Conservation (phyloP, 2,797 vertebrate species). For the Semotilus atromaculatus region DNA sequence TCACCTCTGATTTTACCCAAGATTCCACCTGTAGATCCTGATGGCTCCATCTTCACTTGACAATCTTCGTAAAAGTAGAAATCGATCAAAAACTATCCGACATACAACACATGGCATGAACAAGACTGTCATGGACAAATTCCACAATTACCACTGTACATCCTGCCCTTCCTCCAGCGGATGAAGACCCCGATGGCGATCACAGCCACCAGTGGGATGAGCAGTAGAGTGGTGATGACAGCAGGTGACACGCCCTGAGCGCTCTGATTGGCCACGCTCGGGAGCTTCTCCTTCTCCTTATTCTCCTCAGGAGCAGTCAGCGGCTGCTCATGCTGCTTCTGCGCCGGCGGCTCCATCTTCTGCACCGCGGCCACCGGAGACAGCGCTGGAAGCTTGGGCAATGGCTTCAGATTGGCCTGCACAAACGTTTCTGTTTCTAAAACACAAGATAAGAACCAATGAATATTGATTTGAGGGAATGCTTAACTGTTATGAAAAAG, state of each 20-base stretch:
- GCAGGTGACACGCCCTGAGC: conserved; percentile 80
- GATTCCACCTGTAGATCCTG: conserved; percentile 84
- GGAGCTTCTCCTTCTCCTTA: conserved; percentile 70
- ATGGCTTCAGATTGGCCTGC: conserved; percentile 82
- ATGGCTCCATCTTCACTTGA: conserved; percentile 87
- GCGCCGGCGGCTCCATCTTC: conserved; percentile 56
- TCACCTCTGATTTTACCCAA: conserved; percentile 92
- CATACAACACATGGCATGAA: not conserved
- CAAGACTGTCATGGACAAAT: not conserved
- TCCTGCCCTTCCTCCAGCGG: conserved; percentile 88
- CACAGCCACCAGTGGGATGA: conserved; percentile 86
- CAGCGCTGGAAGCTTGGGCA: conserved; percentile 69
- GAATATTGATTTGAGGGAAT: not conserved
- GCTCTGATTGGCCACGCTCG: conserved; percentile 59
- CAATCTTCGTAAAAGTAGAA: conserved; percentile 73
- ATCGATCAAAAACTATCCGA: not conserved
- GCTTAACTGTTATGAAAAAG: not conserved
- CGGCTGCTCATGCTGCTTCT: conserved; percentile 69
- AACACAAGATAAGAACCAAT: not conserved
- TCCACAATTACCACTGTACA: conserved; percentile 76
- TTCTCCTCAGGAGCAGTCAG: conserved; percentile 38
- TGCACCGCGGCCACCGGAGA: conserved; percentile 27
- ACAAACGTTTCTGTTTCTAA: conserved; percentile 84
- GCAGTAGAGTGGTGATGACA: conserved; percentile 89
- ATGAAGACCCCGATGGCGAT: conserved; percentile 85